phyloP scores from a whole-genome alignment of 2,888 invertebrate species.

The Melinopterus prodromus region DNA sequence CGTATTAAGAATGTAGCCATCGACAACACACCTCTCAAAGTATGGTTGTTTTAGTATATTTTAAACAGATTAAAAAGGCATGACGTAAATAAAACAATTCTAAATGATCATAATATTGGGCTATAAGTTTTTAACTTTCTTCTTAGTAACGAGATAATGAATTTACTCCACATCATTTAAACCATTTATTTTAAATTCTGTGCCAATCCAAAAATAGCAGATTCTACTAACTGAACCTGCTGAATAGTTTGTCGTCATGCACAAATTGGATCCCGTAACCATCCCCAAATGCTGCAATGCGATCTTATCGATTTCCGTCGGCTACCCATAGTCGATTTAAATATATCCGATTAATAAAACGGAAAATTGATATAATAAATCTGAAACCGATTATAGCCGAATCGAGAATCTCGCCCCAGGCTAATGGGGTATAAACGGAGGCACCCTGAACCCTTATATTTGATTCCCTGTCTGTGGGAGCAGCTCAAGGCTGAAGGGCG shows the following conservation, averaged over 20 bases:
- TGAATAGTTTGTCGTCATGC: not conserved
- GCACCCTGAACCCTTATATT: not conserved
- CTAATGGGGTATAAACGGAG: conserved; percentile 4
- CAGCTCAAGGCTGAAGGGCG: not conserved
- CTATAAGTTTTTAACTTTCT: too few species aligned
- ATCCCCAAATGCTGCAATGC: not conserved
- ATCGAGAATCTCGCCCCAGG: not conserved
- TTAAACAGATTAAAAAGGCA: too few species aligned
- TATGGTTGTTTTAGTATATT: too few species aligned
- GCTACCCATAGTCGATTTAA: not conserved
- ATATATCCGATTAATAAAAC: not conserved
- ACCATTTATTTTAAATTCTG: too few species aligned
- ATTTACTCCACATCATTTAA: too few species aligned
- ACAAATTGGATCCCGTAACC: not conserved
- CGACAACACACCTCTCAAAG: too few species aligned
- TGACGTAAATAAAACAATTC: too few species aligned
- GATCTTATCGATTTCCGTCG: not conserved
- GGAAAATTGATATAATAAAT: conserved; percentile 4
- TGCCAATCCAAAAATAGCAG: too few species aligned
- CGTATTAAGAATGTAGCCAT: too few species aligned
- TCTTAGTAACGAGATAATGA: too few species aligned
- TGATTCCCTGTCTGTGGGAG: not conserved
- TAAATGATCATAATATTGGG: too few species aligned
- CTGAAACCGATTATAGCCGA: not conserved
- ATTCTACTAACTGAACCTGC: not conserved